A percentile compares a stretch with the other conserved stretches of the same genome.
phyloP scores from a whole-genome alignment of 2,113 vertebrate genomes.

The Dipodomys spectabilis region DNA sequence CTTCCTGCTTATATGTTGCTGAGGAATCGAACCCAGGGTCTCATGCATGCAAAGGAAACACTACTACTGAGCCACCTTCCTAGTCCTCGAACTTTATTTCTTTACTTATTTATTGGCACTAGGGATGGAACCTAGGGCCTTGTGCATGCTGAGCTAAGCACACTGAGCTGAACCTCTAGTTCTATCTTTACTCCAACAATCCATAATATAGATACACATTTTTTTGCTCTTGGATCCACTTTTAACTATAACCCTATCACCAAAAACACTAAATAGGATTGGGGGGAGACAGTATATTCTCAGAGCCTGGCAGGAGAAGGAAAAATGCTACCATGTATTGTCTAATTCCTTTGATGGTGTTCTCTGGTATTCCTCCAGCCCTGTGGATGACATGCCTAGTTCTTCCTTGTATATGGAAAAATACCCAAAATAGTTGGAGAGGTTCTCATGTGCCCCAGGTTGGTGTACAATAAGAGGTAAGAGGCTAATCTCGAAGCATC shows the following conservation, averaged over 20 bases:
- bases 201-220: neutral
- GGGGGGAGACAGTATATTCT: neutral
- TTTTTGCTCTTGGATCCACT: constrained; percentile 1
- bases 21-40: too few species aligned
- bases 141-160: neutral
- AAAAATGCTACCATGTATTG: neutral
- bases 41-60: too few species aligned
- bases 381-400: neutral
- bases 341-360: too few species aligned
- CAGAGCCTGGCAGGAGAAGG: neutral
- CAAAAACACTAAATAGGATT: neutral
- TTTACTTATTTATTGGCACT: too few species aligned
- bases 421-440: neutral
- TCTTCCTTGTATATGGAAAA: neutral
- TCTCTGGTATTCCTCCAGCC: neutral
- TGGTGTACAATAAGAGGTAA: neutral
- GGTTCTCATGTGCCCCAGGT: constrained; percentile 12
- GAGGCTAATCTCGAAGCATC: neutral
- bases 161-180: neutral
- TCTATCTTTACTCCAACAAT: neutral
- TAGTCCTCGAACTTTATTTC: too few species aligned
- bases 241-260: neutral
- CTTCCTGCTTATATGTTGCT: too few species aligned
- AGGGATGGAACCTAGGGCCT: neutral
- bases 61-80: too few species aligned